phyloP scores from a whole-genome alignment of 2,113 vertebrate genomes.

The Lycaon pictus region DNA sequence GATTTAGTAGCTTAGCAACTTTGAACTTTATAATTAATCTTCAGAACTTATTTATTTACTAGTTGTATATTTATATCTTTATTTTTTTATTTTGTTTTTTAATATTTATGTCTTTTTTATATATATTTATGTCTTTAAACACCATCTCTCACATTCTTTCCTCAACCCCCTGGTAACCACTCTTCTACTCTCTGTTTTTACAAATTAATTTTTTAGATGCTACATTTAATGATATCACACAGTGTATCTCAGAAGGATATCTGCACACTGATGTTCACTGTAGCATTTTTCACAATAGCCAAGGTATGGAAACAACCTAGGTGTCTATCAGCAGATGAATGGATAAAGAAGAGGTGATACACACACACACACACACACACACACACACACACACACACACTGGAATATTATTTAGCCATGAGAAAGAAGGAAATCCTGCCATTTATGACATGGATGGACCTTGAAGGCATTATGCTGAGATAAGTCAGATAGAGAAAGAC shows the following conservation, averaged over 20 bases:
- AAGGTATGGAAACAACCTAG: neutral
- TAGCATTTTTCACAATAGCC: neutral
- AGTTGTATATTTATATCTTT: neutral
- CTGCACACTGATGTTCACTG: neutral
- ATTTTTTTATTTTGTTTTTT: neutral
- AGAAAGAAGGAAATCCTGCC: conserved; percentile 17
- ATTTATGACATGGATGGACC: neutral
- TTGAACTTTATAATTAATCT: conserved; percentile 3
- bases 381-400: too few species aligned
- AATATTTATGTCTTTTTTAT: too few species aligned
- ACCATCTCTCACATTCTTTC: neutral
- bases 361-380: too few species aligned
- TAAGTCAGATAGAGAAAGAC: conserved; percentile 33
- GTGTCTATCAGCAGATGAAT: too few species aligned
- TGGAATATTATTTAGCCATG: neutral
- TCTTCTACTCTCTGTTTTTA: conserved; percentile 9
- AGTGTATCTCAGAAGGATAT: neutral
- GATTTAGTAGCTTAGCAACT: conserved; percentile 13
- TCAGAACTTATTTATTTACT: neutral
- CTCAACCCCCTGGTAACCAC: neutral
- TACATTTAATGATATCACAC: neutral
- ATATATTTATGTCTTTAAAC: neutral
- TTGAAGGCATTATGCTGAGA: neutral
- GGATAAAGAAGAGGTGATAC: too few species aligned
- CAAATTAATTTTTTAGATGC: neutral